Conservation (phyloP, 2,888 invertebrate genomes). For the Athalia circularis region DNA sequence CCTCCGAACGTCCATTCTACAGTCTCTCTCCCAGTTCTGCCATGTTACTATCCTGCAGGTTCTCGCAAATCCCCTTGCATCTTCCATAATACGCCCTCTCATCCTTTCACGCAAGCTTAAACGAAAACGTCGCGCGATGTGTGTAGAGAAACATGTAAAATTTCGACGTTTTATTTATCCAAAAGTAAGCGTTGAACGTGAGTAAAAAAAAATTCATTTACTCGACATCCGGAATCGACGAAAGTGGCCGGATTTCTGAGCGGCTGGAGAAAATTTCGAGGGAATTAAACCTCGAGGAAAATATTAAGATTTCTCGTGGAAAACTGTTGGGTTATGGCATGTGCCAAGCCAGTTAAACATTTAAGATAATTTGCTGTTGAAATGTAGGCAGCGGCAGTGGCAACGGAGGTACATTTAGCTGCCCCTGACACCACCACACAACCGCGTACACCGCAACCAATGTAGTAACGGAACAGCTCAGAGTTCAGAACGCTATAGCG, state of each 20-base stretch:
- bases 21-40: slow-evolving; percentile 11
- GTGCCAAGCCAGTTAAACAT: slow-evolving; percentile 43
- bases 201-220: too few species aligned
- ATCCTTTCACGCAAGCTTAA: not conserved
- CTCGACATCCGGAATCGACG: too few species aligned
- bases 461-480: slow-evolving; percentile 6
- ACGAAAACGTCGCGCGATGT: too few species aligned
- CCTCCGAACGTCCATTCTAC: not conserved
- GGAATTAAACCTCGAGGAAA: not conserved
- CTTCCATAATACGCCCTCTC: slow-evolving; percentile 10
- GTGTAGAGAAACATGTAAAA: too few species aligned
- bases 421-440: slow-evolving; percentile 65
- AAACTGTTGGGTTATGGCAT: slow-evolving; percentile 18
- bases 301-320: slow-evolving; percentile 22
- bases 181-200: too few species aligned
- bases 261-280: too few species aligned
- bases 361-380: slow-evolving; percentile 65
- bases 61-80: slow-evolving; percentile 38
- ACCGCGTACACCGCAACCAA: not conserved
- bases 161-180: too few species aligned
- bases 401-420: slow-evolving; percentile 62
- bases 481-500: slow-evolving; percentile 39
- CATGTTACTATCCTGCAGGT: not conserved
- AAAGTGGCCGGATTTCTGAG: too few species aligned
- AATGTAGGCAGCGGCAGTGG: slow-evolving; percentile 56